Percentiles rank a stretch among this genome's conserved stretches.
Conservation (phyloP, 2,888 invertebrate species). For the Caenorhabditis afra region DNA sequence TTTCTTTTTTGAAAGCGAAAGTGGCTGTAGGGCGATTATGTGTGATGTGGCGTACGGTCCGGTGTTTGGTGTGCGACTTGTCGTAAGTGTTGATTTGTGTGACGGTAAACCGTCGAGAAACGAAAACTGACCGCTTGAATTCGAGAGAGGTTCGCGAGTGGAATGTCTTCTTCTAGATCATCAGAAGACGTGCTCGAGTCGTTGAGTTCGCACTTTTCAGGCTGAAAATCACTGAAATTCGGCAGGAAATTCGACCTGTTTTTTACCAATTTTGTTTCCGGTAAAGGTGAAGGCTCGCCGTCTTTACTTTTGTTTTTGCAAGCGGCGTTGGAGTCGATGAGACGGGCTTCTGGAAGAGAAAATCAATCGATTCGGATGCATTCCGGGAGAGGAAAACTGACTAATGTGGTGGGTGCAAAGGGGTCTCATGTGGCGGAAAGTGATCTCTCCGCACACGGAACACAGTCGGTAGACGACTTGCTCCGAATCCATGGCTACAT, state of each 20-base stretch:
- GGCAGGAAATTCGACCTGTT: too few relatives aligned
- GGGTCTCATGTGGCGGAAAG: constrained; percentile 19
- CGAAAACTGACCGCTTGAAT: constrained; percentile 20
- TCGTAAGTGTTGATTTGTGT: too few relatives aligned
- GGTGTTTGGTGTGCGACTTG: too few relatives aligned
- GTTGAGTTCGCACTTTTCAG: too few relatives aligned
- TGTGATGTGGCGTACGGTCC: too few relatives aligned
- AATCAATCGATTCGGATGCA: too few relatives aligned
- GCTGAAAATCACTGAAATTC: background rate
- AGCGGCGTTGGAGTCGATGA: too few relatives aligned
- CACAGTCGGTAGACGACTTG: constrained; percentile 36
- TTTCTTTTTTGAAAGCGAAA: too few relatives aligned
- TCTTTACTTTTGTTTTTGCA: background rate
- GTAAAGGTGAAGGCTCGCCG: background rate
- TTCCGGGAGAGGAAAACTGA: background rate
- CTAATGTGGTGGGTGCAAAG: constrained; percentile 41
- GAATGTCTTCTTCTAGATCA: constrained; percentile 3
- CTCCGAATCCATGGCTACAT: constrained; percentile 26
- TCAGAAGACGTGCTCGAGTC: background rate
- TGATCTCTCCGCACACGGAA: constrained; percentile 16
- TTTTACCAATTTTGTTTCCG: background rate
- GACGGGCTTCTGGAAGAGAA: too few relatives aligned
- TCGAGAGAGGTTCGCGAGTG: constrained; percentile 22
- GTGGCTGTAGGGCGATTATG: too few relatives aligned
- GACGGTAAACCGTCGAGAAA: too few relatives aligned